phyloP scores from a whole-genome alignment of 2,888 invertebrate genomes.

The Embidobia sp. region DNA sequence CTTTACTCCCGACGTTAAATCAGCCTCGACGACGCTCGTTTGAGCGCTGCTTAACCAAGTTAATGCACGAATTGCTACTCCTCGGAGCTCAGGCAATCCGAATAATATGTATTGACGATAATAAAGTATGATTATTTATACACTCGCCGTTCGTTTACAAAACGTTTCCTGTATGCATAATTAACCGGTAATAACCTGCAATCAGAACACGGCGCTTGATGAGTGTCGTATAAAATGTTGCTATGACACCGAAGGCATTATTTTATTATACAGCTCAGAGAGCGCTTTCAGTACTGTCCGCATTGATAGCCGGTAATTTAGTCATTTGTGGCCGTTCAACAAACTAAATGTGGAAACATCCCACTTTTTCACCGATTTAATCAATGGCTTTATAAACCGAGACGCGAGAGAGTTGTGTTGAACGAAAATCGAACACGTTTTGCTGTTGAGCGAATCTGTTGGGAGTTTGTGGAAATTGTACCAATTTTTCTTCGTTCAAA shows the following conservation, averaged over 20 bases:
- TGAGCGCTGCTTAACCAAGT: slow-evolving; percentile 5
- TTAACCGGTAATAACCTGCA: slow-evolving; percentile 37
- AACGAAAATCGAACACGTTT: too few species aligned
- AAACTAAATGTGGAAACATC: slow-evolving; percentile 31
- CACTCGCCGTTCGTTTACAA: slow-evolving; percentile 21
- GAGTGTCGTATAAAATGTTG: slow-evolving; percentile 33
- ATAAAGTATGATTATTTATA: slow-evolving; percentile 30
- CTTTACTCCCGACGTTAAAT: too few species aligned
- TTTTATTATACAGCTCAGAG: too few species aligned
- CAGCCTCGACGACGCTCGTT: too few species aligned
- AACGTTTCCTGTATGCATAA: slow-evolving; percentile 46
- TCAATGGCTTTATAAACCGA: slow-evolving; percentile 38
- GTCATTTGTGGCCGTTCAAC: slow-evolving; percentile 37
- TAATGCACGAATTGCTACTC: not conserved
- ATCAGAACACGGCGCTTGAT: slow-evolving; percentile 13
- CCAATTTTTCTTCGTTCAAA: too few species aligned
- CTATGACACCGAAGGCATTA: slow-evolving; percentile 16
- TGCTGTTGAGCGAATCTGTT: too few species aligned
- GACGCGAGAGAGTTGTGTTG: too few species aligned
- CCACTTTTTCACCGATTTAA: slow-evolving; percentile 13
- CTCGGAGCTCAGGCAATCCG: not conserved
- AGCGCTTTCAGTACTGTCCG: not conserved
- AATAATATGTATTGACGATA: slow-evolving; percentile 14
- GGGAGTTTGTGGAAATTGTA: too few species aligned
- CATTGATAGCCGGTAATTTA: slow-evolving; percentile 36